phyloP scores from a whole-genome alignment of 2,797 vertebrate genomes.

The Neosilurus hyrtlii region DNA sequence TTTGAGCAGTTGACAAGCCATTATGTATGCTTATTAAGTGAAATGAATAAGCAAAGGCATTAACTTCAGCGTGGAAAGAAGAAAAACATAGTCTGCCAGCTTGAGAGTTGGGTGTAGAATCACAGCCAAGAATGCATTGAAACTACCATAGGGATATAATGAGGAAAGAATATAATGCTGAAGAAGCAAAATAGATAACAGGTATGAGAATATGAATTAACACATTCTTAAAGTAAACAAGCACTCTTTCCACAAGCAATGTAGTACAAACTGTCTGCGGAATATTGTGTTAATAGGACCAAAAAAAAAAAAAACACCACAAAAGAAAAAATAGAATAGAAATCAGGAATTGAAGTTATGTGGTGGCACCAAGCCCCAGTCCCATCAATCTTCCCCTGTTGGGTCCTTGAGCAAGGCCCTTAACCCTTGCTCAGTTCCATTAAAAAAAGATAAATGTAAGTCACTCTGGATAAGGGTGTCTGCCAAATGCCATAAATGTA shows the following conservation, averaged over 20 bases:
- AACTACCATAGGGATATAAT: not conserved
- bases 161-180: not conserved
- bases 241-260: not conserved
- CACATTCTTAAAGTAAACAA: not conserved
- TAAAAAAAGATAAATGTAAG: too few species aligned
- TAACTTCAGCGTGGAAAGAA: slow-evolving; percentile 47
- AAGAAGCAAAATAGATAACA: not conserved
- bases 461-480: too few species aligned
- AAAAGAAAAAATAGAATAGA: not conserved
- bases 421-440: too few species aligned
- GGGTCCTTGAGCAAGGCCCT: too few species aligned
- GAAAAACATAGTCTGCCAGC: slow-evolving; percentile 5
- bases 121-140: not conserved
- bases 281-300: not conserved
- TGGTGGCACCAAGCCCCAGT: too few species aligned
- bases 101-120: slow-evolving; percentile 4
- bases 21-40: slow-evolving; percentile 67
- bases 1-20: slow-evolving; percentile 67
- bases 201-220: not conserved
- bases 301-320: slow-evolving; percentile 13
- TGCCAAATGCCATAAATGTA: too few species aligned
- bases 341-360: too few species aligned
- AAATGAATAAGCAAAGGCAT: slow-evolving; percentile 58
- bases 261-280: not conserved
- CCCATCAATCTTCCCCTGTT: too few species aligned